Conservation (phyloP, 1,140 invertebrate genomes). For the Lamellibrachia luymesi region DNA sequence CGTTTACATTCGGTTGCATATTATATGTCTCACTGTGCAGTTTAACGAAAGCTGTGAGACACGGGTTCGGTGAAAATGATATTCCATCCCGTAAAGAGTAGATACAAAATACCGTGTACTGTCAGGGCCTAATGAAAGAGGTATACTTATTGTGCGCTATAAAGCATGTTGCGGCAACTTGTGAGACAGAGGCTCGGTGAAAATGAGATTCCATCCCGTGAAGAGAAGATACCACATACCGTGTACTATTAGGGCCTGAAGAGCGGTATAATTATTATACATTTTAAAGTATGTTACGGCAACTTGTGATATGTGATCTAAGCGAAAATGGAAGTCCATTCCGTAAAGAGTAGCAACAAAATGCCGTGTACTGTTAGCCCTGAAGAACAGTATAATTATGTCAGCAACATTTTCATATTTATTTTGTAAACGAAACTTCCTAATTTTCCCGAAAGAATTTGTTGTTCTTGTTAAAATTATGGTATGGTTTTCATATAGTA, state of each 20-base stretch:
- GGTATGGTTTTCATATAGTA: not conserved
- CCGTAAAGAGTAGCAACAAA: no score
- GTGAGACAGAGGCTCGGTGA: not conserved
- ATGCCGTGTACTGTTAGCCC: no score
- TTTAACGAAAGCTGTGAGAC: not conserved
- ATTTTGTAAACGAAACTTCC: no score
- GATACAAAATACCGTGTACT: not conserved
- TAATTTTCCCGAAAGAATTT: no score
- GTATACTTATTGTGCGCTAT: not conserved
- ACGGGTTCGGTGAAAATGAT: not conserved
- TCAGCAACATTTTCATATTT: no score
- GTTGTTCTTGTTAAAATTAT: not conserved
- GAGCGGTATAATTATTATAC: not conserved
- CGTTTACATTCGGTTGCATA: not conserved
- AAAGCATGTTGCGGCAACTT: not conserved
- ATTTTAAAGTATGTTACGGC: not conserved
- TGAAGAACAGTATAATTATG: no score
- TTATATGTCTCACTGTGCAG: not conserved
- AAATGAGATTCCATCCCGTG: not conserved
- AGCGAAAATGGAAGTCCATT: not conserved
- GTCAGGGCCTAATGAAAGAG: not conserved
- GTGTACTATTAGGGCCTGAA: not conserved
- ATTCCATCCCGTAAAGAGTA: not conserved
- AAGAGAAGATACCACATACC: no score
- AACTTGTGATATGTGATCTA: not conserved